Base-by-base conservation (phyloP, 2,888 invertebrate genomes). In the Hypomecis atomaria region DNA sequence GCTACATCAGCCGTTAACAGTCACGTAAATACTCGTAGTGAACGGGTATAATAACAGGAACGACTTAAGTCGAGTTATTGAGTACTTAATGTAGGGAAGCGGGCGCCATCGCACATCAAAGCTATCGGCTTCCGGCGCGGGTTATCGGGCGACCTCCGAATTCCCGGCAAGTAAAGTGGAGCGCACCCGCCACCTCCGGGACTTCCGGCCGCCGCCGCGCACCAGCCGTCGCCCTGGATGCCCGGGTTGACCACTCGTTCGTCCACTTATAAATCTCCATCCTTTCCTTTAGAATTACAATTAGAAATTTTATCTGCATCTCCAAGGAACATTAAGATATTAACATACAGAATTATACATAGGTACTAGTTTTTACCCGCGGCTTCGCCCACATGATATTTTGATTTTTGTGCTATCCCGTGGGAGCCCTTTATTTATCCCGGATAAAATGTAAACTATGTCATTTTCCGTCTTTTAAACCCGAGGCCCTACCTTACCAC, bases 111-210 rank as follows among this genome's bases (percentile, higher is more conserved):
- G 86, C 81, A 88, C 90, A 88, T 89, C 89, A 89, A 90, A 90
- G 89, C 85, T 88, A 89, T 90, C 92, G 86, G 83, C 85, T 89
- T 92, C 91, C 92, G 90, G 89, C 84, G 82, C 82, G 88, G 87
- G 89, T 90, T 90, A 91, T 91, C 90, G 85, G 83, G 84, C 87
- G 90, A 87, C 89, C 90, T 87, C 88, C 90, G 86, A 89, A 90
- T 82, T 87, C 87, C 88, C 84, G 85, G 85, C 90, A 90, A 90
- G 89, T 90, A 86, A 80, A 82, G 78, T 78, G 79, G 78, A 74
- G 78, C 80, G 82, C 76, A 79, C 82, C 82, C 82, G 82, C 81
- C 78, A 60, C 82, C 80, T 75, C 72, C 79, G 70, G 72, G 72
- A 77, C 79, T 76, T 82, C 81, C 76, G 70, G 67, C 66, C 65